These are phyloP conservation scores for Cryptus armator DNA, from an alignment of 2,888 invertebrate species.

Conservation along the genomic window DNA sequence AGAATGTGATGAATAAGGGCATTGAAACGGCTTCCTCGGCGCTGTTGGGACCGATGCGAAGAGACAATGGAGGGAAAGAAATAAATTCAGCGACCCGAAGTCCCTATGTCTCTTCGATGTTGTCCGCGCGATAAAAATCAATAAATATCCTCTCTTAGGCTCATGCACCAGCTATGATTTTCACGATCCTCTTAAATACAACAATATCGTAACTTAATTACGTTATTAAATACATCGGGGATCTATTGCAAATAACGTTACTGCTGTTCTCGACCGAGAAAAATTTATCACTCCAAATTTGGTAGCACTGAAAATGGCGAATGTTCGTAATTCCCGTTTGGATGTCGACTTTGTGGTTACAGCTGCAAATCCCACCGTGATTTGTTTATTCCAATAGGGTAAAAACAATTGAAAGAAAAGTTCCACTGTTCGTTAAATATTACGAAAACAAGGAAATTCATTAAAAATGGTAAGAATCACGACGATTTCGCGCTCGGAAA, in stretches of 20 bases:
- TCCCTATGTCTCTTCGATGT: background rate
- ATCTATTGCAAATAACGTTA: background rate
- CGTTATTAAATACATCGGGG: background rate
- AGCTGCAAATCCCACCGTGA: constrained; percentile 12
- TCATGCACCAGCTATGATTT: background rate
- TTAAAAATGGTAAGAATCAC: constrained; percentile 49
- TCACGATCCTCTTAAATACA: background rate
- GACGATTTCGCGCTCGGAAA: background rate
- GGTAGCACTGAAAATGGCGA: constrained; percentile 14
- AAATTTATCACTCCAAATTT: background rate
- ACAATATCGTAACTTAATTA: background rate
- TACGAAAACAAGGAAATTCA: background rate
- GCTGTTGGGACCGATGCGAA: background rate
- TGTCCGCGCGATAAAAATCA: background rate
- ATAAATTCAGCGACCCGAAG: background rate
- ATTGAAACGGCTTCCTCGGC: constrained; percentile 7
- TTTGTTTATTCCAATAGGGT: constrained; percentile 42
- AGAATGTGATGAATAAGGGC: background rate
- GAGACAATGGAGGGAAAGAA: background rate
- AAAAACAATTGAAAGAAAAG: background rate
- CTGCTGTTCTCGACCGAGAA: background rate
- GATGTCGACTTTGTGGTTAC: constrained; percentile 59
- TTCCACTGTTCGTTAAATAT: background rate
- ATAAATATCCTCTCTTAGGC: background rate
- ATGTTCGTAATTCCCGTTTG: constrained; percentile 48